These are phyloP conservation scores for Pyrocoelia pectoralis DNA, from an alignment of 2,888 invertebrate genomes.

Conservation along the genomic window DNA sequence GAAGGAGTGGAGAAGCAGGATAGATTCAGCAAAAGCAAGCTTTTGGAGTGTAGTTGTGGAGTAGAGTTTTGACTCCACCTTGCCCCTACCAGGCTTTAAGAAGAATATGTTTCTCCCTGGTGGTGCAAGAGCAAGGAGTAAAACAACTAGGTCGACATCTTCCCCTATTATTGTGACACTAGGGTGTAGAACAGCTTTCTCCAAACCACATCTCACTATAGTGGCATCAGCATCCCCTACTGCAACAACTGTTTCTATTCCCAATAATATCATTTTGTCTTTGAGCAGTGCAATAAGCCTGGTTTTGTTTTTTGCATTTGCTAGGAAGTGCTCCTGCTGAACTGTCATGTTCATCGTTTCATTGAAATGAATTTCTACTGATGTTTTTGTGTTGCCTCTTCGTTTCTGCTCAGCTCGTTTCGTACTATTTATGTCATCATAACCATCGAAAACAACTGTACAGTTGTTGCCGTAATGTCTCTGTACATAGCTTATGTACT, in stretches of 20 bases:
- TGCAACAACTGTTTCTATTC: constrained; percentile 37
- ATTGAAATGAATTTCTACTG: background rate
- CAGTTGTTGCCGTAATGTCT: constrained; percentile 19
- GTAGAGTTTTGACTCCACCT: constrained; percentile 3
- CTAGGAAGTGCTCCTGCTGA: background rate
- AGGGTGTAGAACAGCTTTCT: constrained; percentile 30
- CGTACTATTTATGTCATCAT: constrained; percentile 26
- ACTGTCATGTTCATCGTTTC: background rate
- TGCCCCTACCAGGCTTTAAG: constrained; percentile 23
- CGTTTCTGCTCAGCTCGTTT: constrained; percentile 13
- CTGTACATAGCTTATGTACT: constrained; percentile 21
- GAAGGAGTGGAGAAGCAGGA: background rate
- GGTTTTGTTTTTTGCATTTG: constrained; percentile 34
- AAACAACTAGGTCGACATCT: constrained; percentile 29
- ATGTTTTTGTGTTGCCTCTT: background rate
- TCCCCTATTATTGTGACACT: constrained; percentile 28
- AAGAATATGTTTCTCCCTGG: constrained; percentile 19
- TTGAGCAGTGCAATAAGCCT: constrained; percentile 28
- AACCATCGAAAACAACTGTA: constrained; percentile 20
- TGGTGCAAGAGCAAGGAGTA: constrained; percentile 21
- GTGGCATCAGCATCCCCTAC: constrained; percentile 37
- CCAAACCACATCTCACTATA: constrained; percentile 36
- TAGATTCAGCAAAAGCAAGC: background rate
- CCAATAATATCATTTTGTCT: constrained; percentile 32
- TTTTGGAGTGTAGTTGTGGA: background rate